These are phyloP conservation scores for Diceros bicornis DNA, from an alignment of 2,797 vertebrate genomes.

Conservation along the genomic window DNA sequence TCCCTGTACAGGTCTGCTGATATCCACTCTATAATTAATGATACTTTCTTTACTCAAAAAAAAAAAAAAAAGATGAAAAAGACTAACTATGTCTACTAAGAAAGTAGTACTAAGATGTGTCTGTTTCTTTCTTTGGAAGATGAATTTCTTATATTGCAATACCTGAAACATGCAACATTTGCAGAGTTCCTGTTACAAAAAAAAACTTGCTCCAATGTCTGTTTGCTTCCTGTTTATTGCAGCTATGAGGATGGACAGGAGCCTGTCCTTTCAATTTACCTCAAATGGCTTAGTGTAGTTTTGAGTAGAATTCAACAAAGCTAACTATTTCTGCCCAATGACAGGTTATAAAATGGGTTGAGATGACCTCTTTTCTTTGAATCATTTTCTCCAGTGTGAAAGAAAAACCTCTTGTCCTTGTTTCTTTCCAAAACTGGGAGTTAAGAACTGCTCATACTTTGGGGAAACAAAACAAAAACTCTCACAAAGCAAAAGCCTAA, in stretches of 20 bases:
- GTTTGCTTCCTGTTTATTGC: neutral
- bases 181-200: neutral
- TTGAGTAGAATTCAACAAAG: neutral
- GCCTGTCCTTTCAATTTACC: rapidly evolving
- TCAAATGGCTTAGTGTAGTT: neutral
- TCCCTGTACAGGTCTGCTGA: neutral
- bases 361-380: neutral
- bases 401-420: neutral
- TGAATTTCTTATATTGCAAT: neutral
- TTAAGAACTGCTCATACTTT: neutral
- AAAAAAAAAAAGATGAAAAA: neutral
- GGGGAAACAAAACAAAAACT: neutral
- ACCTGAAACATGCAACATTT: neutral
- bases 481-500: neutral
- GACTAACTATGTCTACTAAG: neutral
- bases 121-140: neutral
- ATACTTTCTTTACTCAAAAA: neutral
- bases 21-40: neutral
- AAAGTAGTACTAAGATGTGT: neutral
- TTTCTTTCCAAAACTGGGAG: neutral
- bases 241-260: neutral
- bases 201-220: neutral
- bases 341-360: neutral
- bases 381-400: neutral
- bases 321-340: neutral